Evolutionary conservation across 2,888 invertebrate species (phyloP).

Genomic region (Xestobium rufovillosum): DNA sequence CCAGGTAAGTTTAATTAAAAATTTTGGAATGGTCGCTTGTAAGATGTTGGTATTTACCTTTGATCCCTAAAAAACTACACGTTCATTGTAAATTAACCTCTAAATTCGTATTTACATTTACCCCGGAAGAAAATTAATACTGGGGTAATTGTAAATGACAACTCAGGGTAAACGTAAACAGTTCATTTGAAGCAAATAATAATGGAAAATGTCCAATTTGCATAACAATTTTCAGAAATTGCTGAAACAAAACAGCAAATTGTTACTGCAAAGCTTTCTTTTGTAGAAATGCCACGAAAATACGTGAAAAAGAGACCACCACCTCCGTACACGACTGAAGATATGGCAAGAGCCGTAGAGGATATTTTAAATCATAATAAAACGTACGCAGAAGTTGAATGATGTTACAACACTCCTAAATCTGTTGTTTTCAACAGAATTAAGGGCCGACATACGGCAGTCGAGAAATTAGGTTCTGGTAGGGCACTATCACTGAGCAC

Average conservation of each 20-base stretch:
- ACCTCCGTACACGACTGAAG: slow-evolving; percentile 12
- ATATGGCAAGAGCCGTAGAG: slow-evolving; percentile 10
- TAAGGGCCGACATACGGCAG: not conserved
- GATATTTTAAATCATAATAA: slow-evolving; percentile 9
- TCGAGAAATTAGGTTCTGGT: not conserved
- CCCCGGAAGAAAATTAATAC: not conserved
- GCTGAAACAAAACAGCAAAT: too few relatives aligned
- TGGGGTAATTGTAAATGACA: slow-evolving; percentile 1
- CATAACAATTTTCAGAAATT: too few relatives aligned
- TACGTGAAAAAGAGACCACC: slow-evolving; percentile 4
- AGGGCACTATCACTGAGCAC: too few relatives aligned
- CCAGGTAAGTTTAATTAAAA: slow-evolving; percentile 20
- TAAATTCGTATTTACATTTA: not conserved
- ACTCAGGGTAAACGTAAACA: slow-evolving; percentile 1
- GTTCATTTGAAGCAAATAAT: too few relatives aligned
- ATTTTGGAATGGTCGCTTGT: too few relatives aligned
- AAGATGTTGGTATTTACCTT: too few relatives aligned
- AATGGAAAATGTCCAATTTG: too few relatives aligned
- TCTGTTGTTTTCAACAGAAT: slow-evolving; percentile 12
- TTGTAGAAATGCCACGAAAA: not conserved
- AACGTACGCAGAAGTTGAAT: slow-evolving; percentile 18
- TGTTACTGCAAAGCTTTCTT: too few relatives aligned
- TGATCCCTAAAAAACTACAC: too few relatives aligned
- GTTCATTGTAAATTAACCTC: not conserved
- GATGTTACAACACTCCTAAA: slow-evolving; percentile 15